Base-by-base conservation (phyloP, 92 coral and sea anemone genomes). In the Bergia puertoricense region DNA sequence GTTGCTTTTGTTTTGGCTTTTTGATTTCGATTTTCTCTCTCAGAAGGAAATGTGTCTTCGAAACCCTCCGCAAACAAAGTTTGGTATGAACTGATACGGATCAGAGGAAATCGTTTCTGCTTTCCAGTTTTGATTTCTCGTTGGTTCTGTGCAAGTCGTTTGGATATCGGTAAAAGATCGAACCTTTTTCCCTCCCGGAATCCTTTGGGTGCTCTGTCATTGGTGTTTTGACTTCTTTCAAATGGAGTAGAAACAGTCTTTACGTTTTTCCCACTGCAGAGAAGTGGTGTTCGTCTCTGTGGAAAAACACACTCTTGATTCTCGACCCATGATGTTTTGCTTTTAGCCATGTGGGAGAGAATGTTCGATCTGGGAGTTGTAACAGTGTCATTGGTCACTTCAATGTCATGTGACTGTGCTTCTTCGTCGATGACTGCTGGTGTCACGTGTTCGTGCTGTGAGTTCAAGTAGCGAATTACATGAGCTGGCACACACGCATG, bases 261-360 rank as follows among this genome's bases (percentile, higher is more conserved):
- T 4, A 90, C 88, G 8, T 81, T 94, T 18, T 72, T 95, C 1
- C 98, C 98, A 80, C 89, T 92, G 77, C 96, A 91, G 8, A 87
- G 77, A 38, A 95, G 85, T 6, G 98, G 90, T 50, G 93, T 90
- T 65, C 50, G 54, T 81, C 98, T 71, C 16, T 88, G 88, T 6
- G 91, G 89, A 16, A 79, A 30, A 22, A 46, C 44, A 43, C 76
- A 15, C 41, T 91, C 82, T 80, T 93, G 86, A 68, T 89, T 90
- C 81, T 93, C 98, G 14, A 90, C 96, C 94, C 94, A 95, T 16
- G 98, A 95, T 2, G 89, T 89, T 57, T 93, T 95, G 73, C 89
- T 90, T 88, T 92, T 95, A 40, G 98, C 98, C 98, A 95, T 95
- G 85, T 92, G 98, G 41, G 98, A 95, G 65, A 95, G 90, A 46